Evolutionary conservation across 1,140 invertebrate species (phyloP).

Genomic region (Drosophila nigromelanica): DNA sequence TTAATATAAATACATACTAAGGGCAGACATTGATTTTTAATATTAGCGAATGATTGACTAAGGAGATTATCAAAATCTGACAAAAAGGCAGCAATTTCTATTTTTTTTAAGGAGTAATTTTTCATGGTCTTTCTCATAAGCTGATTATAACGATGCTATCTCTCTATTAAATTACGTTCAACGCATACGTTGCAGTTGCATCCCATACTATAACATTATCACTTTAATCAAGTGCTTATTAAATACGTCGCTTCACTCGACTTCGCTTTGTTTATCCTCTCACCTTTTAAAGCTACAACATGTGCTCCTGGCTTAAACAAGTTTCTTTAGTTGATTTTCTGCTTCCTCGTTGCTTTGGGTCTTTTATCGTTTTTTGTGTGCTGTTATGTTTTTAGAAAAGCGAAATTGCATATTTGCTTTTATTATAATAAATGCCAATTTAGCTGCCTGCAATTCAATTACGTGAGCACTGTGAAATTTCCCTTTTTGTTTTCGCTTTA

Average conservation of each 20-base stretch:
- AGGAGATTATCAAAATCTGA: constrained; percentile 15
- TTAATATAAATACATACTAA: not conserved
- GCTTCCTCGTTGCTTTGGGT: constrained; percentile 28
- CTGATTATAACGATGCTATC: not conserved
- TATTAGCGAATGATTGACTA: constrained; percentile 1
- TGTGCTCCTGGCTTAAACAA: constrained; percentile 28
- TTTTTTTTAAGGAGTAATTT: constrained; percentile 1
- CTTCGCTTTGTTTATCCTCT: constrained; percentile 9
- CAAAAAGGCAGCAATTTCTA: not conserved
- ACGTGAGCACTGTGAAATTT: constrained; percentile 78
- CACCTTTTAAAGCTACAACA: constrained; percentile 16
- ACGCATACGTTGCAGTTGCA: too few relatives aligned
- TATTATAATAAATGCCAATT: constrained; percentile 83
- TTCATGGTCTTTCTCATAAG: constrained; percentile 15
- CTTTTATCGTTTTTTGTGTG: constrained; percentile 11
- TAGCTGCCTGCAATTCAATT: constrained; percentile 79
- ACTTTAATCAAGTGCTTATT: constrained; percentile 21
- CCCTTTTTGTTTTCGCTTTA: constrained; percentile 59
- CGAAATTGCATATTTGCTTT: constrained; percentile 81
- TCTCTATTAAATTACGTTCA: too few relatives aligned
- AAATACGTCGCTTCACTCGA: constrained; percentile 9
- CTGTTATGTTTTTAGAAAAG: constrained; percentile 56
- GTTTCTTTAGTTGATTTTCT: constrained; percentile 23
- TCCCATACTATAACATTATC: constrained; percentile 14
- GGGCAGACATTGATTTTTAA: not conserved